Base-by-base conservation (phyloP, 2,888 invertebrate species). In the Hyalella azteca region DNA sequence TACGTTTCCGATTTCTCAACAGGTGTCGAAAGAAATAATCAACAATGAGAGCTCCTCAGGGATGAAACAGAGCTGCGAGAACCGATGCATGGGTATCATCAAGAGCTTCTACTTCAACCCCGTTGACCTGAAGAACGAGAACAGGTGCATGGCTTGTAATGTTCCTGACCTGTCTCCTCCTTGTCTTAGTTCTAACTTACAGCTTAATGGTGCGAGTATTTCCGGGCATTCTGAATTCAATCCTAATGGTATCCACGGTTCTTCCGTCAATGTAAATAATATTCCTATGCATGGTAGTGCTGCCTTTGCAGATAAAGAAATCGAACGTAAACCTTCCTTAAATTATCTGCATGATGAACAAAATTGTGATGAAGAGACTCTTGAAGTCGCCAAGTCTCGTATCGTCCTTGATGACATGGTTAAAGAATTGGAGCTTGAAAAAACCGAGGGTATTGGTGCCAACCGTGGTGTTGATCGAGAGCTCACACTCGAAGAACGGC, bases 41-140 rank as follows among this genome's bases (percentile, higher is more conserved):
- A 32, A 59, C 4, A 82, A 82, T 60, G 73, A 77, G 73, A 79
- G 89, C 0, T 81, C 80, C 15, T 60, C 81, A 0, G 87, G 87
- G 0, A 86, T 87, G 48, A 86, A 90, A 82, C 93, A 93, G 89
- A 92, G 92, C 36, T 91, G 91, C 41, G 90, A 90, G 85, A 90
- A 90, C 86, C 89, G 91, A 87, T 92, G 92, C n/a, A 22, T 22
- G 5, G 66, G 66, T 4, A 93, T 93, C 87, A 90, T 90, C 87
- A 89, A 90, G 80, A 88, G 88, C 59, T 90, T 93, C 59, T 93
- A 90, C 87, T 90, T 93, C 84, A 92, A 93, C 89, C 93, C 93
- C 0, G 32, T 45, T 54, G 50, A 41, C 29, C 78, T 80, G 4
- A 15, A 32, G 11, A 22, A 41, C 50, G 39, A 49, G 78, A 79